Percentiles rank a stretch among this genome's conserved stretches.
Evolutionary conservation across 64 coral and sea anemone species (phyloP).

Genomic region (Porites lutea): DNA sequence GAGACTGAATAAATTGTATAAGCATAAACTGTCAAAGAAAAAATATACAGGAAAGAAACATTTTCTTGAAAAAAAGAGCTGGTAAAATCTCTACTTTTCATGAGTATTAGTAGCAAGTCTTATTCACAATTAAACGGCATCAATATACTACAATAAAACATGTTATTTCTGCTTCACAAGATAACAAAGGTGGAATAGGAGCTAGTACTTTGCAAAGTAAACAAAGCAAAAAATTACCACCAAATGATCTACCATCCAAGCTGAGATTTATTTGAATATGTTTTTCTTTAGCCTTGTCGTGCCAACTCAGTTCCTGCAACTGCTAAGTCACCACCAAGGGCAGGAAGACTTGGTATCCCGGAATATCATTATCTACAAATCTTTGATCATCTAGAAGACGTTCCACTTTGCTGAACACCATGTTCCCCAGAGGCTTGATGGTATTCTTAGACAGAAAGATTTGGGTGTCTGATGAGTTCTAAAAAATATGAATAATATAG

Average conservation of each 20-base stretch:
- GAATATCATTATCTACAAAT: neutral
- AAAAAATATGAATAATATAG: constrained; percentile 3
- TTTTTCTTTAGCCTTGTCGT: neutral
- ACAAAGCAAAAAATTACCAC: neutral
- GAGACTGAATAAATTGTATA: too few relatives aligned
- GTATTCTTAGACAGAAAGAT: neutral
- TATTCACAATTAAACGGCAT: too few relatives aligned
- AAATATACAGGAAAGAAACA: too few relatives aligned
- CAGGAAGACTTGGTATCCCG: constrained; percentile 9
- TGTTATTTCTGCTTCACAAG: too few relatives aligned
- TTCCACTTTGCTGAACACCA: constrained; percentile 16
- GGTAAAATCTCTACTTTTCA: too few relatives aligned
- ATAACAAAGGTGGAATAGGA: too few relatives aligned
- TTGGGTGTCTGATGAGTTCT: constrained; percentile 30
- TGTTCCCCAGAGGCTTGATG: neutral
- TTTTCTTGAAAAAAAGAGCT: too few relatives aligned
- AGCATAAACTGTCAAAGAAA: too few relatives aligned
- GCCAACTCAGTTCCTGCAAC: neutral
- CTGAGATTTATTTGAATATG: constrained; percentile 7
- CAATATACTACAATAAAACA: too few relatives aligned
- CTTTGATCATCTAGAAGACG: neutral
- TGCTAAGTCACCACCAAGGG: neutral
- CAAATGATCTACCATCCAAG: constrained; percentile 12
- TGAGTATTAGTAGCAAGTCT: too few relatives aligned
- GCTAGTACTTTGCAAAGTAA: too few relatives aligned